A percentile compares a stretch with the other conserved stretches of the same genome.
Evolutionary conservation across 2,113 vertebrate genomes (phyloP).

Genomic region (Oncorhynchus mykiss): DNA sequence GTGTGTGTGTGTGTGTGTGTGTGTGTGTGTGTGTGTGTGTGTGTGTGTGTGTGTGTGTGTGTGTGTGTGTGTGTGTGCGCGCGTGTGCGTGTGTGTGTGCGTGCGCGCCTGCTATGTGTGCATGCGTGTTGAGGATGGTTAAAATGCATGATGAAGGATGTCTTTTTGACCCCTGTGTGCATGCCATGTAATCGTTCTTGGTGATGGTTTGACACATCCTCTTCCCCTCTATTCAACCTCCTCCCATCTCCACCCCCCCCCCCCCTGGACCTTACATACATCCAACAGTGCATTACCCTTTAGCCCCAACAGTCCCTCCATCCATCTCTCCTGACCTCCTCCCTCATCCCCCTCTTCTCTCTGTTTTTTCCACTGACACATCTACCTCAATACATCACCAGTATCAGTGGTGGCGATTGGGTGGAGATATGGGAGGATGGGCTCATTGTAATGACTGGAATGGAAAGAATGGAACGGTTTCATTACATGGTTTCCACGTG

Average conservation of each 20-base stretch:
- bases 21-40: background rate
- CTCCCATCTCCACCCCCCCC: background rate
- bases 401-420: conserved; percentile 10
- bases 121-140: background rate
- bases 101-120: background rate
- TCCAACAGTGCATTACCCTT: background rate
- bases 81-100: background rate
- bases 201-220: conserved; percentile 30
- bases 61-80: background rate
- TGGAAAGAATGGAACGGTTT: too few species aligned
- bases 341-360: background rate
- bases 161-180: conserved; percentile 17
- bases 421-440: too few species aligned
- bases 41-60: conserved; percentile 4
- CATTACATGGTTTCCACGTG: too few species aligned
- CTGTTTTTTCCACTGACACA: conserved; percentile 13
- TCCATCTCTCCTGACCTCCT: background rate
- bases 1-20: background rate
- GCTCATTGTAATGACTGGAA: too few species aligned
- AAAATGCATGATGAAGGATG: background rate
- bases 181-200: conserved; percentile 26
- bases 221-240: conserved; percentile 28
- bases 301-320: background rate
- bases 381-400: conserved; percentile 18
- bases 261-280: conserved; percentile 5